A percentile compares a stretch with the other conserved stretches of the same genome.
Evolutionary conservation across 2,888 invertebrate genomes (phyloP).

Genomic region (Epinotia nisella): DNA sequence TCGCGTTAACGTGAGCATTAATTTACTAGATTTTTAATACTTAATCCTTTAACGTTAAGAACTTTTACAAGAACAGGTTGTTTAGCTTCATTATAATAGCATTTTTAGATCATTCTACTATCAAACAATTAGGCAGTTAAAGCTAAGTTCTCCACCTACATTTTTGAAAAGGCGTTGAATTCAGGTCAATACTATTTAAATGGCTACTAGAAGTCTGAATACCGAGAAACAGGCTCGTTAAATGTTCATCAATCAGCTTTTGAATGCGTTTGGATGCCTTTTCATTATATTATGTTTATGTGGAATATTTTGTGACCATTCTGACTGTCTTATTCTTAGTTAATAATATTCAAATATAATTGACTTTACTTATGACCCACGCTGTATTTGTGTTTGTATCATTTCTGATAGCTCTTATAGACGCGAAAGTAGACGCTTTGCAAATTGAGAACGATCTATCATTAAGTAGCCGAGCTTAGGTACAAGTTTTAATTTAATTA

Average conservation of each 20-base stretch:
- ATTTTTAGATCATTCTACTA: slow-evolving; percentile 48
- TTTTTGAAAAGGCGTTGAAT: slow-evolving; percentile 43
- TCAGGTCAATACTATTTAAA: slow-evolving; percentile 45
- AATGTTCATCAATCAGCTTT: slow-evolving; percentile 50
- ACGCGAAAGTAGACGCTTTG: neutral
- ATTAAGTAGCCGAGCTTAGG: neutral
- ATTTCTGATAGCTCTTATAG: neutral
- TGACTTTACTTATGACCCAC: neutral
- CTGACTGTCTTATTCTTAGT: slow-evolving; percentile 37
- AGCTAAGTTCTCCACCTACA: slow-evolving; percentile 48
- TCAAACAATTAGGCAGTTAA: slow-evolving; percentile 51
- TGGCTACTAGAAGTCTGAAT: slow-evolving; percentile 47
- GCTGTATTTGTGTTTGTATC: neutral
- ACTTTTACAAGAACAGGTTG: neutral
- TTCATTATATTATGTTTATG: slow-evolving; percentile 50
- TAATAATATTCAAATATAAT: slow-evolving; percentile 25
- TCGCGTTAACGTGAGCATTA: slow-evolving; percentile 32
- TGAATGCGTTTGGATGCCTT: slow-evolving; percentile 46
- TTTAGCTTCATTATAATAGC: neutral
- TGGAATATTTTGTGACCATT: slow-evolving; percentile 45
- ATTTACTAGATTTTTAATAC: neutral
- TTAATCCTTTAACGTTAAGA: neutral
- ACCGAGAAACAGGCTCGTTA: slow-evolving; percentile 50
- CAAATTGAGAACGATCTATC: neutral
- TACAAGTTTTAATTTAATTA: too few relatives aligned